A percentile compares a stretch with the other conserved stretches of the same genome.
phyloP scores from a whole-genome alignment of 2,113 vertebrate species.

The Aegotheles bennettii region DNA sequence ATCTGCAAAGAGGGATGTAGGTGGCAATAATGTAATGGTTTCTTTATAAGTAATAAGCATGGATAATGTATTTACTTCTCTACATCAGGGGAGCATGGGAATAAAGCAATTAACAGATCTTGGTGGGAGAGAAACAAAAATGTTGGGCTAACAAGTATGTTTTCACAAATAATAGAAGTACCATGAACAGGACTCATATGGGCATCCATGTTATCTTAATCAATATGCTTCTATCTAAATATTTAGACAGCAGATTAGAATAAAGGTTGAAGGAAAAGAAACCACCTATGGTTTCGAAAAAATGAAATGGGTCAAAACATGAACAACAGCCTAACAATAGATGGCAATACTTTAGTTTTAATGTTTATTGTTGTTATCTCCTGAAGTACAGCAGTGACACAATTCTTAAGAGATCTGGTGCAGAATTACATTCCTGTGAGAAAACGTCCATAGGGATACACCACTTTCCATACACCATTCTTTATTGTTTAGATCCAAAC shows the following conservation, averaged over 20 bases:
- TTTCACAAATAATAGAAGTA: background rate
- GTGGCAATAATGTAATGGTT: background rate
- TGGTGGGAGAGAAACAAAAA: background rate
- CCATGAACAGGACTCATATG: background rate
- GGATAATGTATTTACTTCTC: background rate
- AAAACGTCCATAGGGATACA: slow-evolving; percentile 43
- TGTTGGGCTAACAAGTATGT: background rate
- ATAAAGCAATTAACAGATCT: background rate
- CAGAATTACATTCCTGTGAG: slow-evolving; percentile 51
- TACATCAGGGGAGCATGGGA: background rate
- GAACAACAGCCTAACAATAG: slow-evolving; percentile 54
- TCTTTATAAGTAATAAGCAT: background rate
- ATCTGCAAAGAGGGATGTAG: background rate
- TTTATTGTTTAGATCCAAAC: slow-evolving; percentile 57
- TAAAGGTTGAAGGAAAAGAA: slow-evolving; percentile 26
- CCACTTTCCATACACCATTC: slow-evolving; percentile 48
- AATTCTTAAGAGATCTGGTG: slow-evolving; percentile 44
- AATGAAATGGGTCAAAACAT: background rate
- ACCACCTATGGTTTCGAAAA: background rate
- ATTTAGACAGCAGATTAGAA: background rate
- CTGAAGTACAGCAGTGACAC: slow-evolving; percentile 2
- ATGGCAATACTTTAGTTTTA: slow-evolving; percentile 12
- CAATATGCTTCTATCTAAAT: background rate
- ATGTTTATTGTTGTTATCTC: slow-evolving; percentile 33
- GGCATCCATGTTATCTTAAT: background rate